Conservation (phyloP, 2,797 vertebrate genomes). For the Nyctibius grandis region DNA sequence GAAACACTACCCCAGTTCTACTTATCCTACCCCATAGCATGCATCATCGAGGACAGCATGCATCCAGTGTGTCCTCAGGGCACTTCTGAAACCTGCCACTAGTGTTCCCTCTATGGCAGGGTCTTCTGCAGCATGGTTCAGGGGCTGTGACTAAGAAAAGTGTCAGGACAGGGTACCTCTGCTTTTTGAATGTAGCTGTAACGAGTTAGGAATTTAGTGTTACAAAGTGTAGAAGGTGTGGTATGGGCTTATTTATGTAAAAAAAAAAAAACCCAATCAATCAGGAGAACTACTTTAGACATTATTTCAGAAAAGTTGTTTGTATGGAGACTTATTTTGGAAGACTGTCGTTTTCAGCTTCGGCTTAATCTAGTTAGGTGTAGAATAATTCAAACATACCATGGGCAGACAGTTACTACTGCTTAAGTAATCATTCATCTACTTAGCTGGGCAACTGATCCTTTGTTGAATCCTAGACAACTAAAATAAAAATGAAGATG, state of each 20-base stretch:
- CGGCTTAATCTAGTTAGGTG: not conserved
- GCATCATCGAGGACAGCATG: not conserved
- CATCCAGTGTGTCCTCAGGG: fast-evolving
- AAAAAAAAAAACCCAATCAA: not conserved
- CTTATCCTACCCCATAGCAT: not conserved
- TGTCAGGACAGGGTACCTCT: not conserved
- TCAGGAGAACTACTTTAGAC: not conserved
- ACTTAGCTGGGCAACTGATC: not conserved
- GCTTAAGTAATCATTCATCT: not conserved
- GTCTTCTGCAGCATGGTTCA: not conserved
- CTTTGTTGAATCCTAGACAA: not conserved
- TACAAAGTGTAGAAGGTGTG: not conserved
- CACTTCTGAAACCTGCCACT: not conserved
- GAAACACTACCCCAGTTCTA: not conserved
- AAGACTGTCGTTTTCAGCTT: not conserved
- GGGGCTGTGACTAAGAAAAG: not conserved
- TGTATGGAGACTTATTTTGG: not conserved
- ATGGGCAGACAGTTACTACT: not conserved
- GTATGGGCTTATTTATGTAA: not conserved
- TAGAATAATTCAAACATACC: not conserved
- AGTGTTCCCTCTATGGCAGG: not conserved
- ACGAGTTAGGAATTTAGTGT: not conserved
- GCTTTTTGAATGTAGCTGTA: not conserved
- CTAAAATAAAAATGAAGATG: not conserved
- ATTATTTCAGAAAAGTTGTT: not conserved